Evolutionary conservation across 2,797 vertebrate species (phyloP).

Genomic region (Rachycentron canadum): DNA sequence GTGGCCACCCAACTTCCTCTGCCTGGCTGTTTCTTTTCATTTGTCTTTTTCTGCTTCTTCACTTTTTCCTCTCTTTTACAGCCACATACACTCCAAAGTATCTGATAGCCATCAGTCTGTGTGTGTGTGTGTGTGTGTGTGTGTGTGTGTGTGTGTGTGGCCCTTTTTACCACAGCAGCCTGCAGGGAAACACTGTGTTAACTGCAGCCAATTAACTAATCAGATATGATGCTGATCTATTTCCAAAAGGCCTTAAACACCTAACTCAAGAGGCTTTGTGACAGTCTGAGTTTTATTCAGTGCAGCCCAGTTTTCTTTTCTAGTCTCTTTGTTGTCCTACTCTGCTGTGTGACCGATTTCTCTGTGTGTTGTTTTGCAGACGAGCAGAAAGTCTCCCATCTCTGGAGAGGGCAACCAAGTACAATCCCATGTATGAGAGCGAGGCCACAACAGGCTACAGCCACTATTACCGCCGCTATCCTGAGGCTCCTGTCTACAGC

Average conservation of each 20-base stretch:
- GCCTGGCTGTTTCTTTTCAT: neutral
- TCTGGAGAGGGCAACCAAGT: constrained; percentile 92
- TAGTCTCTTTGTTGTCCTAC: neutral
- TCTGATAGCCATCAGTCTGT: constrained; percentile 9
- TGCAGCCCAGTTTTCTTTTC: neutral
- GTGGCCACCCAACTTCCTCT: neutral
- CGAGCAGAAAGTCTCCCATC: constrained; percentile 89
- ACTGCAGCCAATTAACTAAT: constrained; percentile 52
- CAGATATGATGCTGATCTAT: constrained; percentile 49
- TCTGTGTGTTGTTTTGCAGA: constrained; percentile 69
- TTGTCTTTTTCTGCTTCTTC: constrained; percentile 4
- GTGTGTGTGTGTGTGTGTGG: constrained; percentile 25
- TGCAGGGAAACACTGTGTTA: constrained; percentile 34
- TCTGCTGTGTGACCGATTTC: neutral
- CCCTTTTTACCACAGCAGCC: constrained; percentile 11
- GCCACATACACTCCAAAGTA: constrained; percentile 8
- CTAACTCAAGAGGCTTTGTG: constrained; percentile 22
- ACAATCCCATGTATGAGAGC: constrained; percentile 93
- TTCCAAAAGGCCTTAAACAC: constrained; percentile 45
- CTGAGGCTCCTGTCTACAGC: constrained; percentile 87
- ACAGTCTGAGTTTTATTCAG: constrained; percentile 12
- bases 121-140: constrained; percentile 9
- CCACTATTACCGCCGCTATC: constrained; percentile 89
- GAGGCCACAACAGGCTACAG: constrained; percentile 89
- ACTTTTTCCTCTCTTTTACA: constrained; percentile 11